These are phyloP conservation scores for Drosophila insularis DNA, from an alignment of 1,140 invertebrate species.

Conservation along the genomic window DNA sequence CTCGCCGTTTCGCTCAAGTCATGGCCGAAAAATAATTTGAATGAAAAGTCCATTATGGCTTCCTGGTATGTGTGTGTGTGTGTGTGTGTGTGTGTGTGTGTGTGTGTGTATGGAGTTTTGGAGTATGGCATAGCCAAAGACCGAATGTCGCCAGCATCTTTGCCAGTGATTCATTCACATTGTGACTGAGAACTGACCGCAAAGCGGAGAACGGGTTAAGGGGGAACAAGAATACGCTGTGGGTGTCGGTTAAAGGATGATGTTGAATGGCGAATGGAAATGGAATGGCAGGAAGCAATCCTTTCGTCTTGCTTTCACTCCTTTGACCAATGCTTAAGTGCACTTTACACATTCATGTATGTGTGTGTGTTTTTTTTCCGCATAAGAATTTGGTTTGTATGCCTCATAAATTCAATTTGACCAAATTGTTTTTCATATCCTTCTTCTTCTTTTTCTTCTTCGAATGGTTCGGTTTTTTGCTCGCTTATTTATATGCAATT, in stretches of 20 bases:
- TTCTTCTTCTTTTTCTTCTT: constrained; percentile 22
- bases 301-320: constrained; percentile 28
- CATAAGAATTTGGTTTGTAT: constrained; percentile 42
- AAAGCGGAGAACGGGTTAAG: background rate
- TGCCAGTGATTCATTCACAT: constrained; percentile 11
- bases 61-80: constrained; percentile 46
- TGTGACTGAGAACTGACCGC: no score
- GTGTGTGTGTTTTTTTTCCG: constrained; percentile 57
- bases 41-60: constrained; percentile 82
- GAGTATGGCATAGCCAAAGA: constrained; percentile 29
- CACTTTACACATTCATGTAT: constrained; percentile 65
- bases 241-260: background rate
- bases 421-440: constrained; percentile 66
- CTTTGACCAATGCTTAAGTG: constrained; percentile 65
- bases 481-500: constrained; percentile 59
- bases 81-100: background rate
- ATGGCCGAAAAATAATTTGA: constrained; percentile 75
- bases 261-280: background rate
- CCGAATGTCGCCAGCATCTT: constrained; percentile 53
- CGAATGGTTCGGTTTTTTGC: constrained; percentile 3
- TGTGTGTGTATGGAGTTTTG: constrained; percentile 8
- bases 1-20: constrained; percentile 27
- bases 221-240: background rate
- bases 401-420: constrained; percentile 72
- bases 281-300: constrained; percentile 54